Evolutionary conservation across 2,113 vertebrate species (phyloP).

Genomic region (Sciurus niger): DNA sequence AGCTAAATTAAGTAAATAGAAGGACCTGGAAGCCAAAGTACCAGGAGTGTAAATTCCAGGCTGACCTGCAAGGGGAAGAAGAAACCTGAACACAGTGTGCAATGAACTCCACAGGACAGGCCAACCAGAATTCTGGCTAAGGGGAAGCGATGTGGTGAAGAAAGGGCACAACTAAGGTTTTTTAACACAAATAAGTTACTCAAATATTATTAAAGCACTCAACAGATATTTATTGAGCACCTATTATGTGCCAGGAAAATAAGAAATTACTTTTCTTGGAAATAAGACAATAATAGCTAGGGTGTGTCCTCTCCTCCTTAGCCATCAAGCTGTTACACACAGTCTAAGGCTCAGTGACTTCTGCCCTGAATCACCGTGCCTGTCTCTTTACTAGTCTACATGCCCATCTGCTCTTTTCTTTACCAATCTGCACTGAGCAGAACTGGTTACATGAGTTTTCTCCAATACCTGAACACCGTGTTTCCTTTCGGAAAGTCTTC

Average conservation of each 20-base stretch:
- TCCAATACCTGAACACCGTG: neutral
- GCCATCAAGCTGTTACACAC: neutral
- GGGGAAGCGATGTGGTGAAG: neutral
- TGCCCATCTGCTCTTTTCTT: neutral
- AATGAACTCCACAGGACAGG: neutral
- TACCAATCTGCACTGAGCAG: neutral
- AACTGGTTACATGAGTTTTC: neutral
- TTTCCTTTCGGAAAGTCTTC: neutral
- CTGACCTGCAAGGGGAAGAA: neutral
- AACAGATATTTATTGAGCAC: neutral
- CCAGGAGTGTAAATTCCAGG: neutral
- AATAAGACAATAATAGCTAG: neutral
- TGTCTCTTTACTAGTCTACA: neutral
- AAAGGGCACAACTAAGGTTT: neutral
- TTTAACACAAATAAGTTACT: neutral
- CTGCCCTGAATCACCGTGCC: neutral
- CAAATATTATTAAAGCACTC: conserved; percentile 14
- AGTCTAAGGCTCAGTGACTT: neutral
- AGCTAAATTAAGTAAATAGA: neutral
- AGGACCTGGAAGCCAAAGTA: neutral
- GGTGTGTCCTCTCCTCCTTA: neutral
- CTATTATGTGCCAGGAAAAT: neutral
- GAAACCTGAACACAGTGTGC: neutral
- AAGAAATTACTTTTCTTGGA: conserved; percentile 23
- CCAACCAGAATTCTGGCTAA: neutral